A percentile compares a stretch with the other conserved stretches of the same genome.
Conservation (phyloP, 2,888 invertebrate species). For the Nemurella pictetii region DNA sequence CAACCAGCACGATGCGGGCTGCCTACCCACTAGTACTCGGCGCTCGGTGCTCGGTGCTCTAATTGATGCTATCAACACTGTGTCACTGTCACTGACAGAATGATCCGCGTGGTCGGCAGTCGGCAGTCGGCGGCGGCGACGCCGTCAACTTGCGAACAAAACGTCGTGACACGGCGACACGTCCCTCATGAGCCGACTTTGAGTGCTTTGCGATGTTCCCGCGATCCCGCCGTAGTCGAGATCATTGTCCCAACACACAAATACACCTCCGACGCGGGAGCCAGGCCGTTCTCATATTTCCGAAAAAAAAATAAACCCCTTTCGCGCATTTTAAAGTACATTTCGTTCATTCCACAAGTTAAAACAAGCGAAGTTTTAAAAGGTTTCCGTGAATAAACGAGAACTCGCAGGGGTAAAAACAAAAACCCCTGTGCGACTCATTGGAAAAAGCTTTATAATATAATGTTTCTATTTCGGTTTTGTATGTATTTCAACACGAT, state of each 20-base stretch:
- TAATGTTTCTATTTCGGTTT: constrained; percentile 27
- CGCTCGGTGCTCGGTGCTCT: too few relatives aligned
- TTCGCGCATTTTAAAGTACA: constrained; percentile 20
- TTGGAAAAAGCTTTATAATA: background rate
- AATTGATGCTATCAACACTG: constrained; percentile 37
- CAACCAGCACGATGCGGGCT: constrained; percentile 11
- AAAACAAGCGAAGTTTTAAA: constrained; percentile 29
- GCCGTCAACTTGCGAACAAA: constrained; percentile 32
- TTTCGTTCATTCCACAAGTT: constrained; percentile 24
- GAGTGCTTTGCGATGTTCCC: constrained; percentile 31
- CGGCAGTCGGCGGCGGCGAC: background rate
- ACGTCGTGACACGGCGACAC: constrained; percentile 35
- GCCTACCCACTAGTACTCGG: background rate
- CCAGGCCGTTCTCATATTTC: constrained; percentile 3
- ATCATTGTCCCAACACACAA: constrained; percentile 24
- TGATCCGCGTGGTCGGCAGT: too few relatives aligned
- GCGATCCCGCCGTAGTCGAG: background rate
- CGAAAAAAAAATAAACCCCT: background rate
- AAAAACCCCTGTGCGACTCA: background rate
- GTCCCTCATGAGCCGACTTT: constrained; percentile 23
- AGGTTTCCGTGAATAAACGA: constrained; percentile 6
- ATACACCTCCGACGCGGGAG: background rate
- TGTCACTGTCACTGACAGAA: constrained; percentile 33
- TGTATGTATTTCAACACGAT: constrained; percentile 11
- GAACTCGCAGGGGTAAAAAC: background rate